Percentiles rank a stretch among this genome's conserved stretches.
These are phyloP conservation scores for Diogma glabrata DNA, from an alignment of 2,888 invertebrate species.

Conservation along the genomic window DNA sequence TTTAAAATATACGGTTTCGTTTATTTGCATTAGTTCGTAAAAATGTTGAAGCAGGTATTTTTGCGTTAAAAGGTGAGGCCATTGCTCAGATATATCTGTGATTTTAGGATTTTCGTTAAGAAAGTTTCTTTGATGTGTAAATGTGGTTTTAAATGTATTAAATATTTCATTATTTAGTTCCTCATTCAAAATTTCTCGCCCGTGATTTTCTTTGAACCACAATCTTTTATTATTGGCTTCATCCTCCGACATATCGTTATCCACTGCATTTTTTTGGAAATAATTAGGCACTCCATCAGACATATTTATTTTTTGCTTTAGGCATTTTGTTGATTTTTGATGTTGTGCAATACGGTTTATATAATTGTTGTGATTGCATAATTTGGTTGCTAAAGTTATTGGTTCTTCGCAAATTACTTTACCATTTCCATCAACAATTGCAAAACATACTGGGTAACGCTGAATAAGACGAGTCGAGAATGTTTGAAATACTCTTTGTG, in stretches of 20 bases:
- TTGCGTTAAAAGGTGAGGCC: background rate
- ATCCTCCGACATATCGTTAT: background rate
- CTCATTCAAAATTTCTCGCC: background rate
- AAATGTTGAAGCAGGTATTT: background rate
- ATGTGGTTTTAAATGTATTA: background rate
- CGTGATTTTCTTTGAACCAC: background rate
- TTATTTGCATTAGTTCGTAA: background rate
- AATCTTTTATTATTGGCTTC: background rate
- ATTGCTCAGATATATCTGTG: background rate
- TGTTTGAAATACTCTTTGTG: background rate
- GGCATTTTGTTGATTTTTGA: too few species aligned
- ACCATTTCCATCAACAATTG: background rate
- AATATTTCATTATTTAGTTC: background rate
- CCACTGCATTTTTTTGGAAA: background rate
- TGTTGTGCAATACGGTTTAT: too few species aligned
- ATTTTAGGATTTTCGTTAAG: background rate
- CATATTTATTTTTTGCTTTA: background rate
- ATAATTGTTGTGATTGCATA: background rate
- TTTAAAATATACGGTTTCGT: background rate
- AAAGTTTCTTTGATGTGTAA: background rate
- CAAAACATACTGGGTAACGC: background rate
- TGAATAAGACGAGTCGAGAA: background rate
- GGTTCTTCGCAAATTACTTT: slow-evolving; percentile 2
- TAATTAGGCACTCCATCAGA: background rate
- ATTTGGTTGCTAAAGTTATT: background rate